Evolutionary conservation across 2,113 vertebrate genomes (phyloP).

Genomic region (Tringa solitaria): DNA sequence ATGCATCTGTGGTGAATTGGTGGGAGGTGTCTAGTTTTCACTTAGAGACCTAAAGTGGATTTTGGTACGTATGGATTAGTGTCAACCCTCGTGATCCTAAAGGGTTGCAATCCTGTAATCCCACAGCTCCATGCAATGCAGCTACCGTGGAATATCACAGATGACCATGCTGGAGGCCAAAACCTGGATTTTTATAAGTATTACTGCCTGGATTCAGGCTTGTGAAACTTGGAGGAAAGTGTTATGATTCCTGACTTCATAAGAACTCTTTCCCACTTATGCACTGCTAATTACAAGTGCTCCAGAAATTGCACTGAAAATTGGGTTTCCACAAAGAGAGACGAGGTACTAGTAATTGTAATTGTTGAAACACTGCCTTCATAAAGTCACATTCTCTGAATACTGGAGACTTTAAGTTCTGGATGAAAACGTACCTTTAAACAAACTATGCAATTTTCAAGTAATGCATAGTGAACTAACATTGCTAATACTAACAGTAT

Average conservation of each 20-base stretch:
- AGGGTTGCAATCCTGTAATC: neutral
- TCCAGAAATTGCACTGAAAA: neutral
- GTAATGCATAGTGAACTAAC: neutral
- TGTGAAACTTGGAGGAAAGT: neutral
- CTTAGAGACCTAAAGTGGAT: neutral
- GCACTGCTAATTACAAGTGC: accelerated
- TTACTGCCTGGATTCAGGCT: neutral
- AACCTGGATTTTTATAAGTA: neutral
- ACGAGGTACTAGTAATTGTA: neutral
- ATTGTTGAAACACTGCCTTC: neutral
- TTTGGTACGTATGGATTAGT: neutral
- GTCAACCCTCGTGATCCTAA: neutral
- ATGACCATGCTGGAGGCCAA: neutral
- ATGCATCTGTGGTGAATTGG: neutral
- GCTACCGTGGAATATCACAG: neutral
- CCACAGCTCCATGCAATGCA: neutral
- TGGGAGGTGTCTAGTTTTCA: neutral
- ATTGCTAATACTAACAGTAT: neutral
- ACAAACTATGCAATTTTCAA: neutral
- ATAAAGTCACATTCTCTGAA: neutral
- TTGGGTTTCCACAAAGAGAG: neutral
- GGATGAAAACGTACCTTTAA: neutral
- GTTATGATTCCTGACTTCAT: neutral
- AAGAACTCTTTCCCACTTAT: neutral
- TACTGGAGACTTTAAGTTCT: neutral